Evolutionary conservation across 2,888 invertebrate species (phyloP).

Genomic region (Eurytoma californica): DNA sequence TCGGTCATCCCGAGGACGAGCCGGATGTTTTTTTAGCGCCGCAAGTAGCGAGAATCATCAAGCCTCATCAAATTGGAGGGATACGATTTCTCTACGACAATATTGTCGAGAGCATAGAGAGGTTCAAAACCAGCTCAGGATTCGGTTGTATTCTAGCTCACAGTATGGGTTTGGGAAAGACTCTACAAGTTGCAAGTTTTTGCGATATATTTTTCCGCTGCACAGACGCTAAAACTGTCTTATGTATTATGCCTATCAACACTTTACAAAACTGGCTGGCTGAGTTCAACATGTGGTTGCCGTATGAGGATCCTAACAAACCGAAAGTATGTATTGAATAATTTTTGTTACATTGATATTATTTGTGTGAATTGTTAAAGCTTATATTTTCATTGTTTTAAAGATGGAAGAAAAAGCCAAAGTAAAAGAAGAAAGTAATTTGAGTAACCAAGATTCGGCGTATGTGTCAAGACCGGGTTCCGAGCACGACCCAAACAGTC

Average conservation of each 20-base stretch:
- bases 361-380: not conserved
- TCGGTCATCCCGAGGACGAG: slow-evolving; percentile 93
- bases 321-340: slow-evolving; percentile 52
- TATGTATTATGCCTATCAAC: slow-evolving; percentile 99
- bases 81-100: slow-evolving; percentile 97
- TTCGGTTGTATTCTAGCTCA: slow-evolving; percentile 99
- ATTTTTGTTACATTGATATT: not conserved
- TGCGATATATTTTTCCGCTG: slow-evolving; percentile 96
- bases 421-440: slow-evolving; percentile 70
- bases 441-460: slow-evolving; percentile 64
- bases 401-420: slow-evolving; percentile 50
- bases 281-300: slow-evolving; percentile 98
- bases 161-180: slow-evolving; percentile 99
- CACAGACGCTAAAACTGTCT: slow-evolving; percentile 90
- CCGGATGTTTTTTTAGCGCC: slow-evolving; percentile 94
- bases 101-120: slow-evolving; percentile 93
- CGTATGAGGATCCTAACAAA: slow-evolving; percentile 78
- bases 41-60: slow-evolving; percentile 92
- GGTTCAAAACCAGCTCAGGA: slow-evolving; percentile 87
- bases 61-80: slow-evolving; percentile 98
- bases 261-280: slow-evolving; percentile 98
- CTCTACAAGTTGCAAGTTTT: slow-evolving; percentile 95
- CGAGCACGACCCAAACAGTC: slow-evolving; percentile 60
- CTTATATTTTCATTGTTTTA: slow-evolving; percentile 3
- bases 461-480: slow-evolving; percentile 67